These are phyloP conservation scores for Leptodactylus fuscus DNA, from an alignment of 2,113 vertebrate genomes.

Conservation along the genomic window DNA sequence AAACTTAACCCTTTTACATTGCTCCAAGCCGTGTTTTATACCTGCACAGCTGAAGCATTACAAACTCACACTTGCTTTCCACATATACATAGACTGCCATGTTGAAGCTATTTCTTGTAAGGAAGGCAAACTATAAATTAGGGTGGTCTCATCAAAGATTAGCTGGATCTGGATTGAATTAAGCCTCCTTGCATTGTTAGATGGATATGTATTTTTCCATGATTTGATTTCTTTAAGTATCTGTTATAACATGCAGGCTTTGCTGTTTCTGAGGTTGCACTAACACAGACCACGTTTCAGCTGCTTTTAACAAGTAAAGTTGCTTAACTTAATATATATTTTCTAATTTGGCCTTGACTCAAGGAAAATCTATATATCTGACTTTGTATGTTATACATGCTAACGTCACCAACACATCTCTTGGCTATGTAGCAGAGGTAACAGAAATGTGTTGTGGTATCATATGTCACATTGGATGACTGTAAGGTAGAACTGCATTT, in stretches of 20 bases:
- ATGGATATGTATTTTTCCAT: slow-evolving; percentile 40
- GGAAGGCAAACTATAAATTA: slow-evolving; percentile 26
- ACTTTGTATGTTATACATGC: slow-evolving; percentile 21
- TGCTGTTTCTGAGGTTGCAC: slow-evolving; percentile 10
- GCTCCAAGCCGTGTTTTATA: slow-evolving; percentile 43
- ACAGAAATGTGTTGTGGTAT: slow-evolving; percentile 20
- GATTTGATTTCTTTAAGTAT: slow-evolving; percentile 27
- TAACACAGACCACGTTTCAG: slow-evolving; percentile 34
- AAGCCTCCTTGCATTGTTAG: slow-evolving; percentile 21
- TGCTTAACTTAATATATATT: slow-evolving; percentile 39
- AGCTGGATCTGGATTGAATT: slow-evolving; percentile 36
- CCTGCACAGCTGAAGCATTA: slow-evolving; percentile 49
- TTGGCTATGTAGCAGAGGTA: neutral
- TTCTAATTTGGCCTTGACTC: slow-evolving; percentile 40
- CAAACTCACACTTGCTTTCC: slow-evolving; percentile 3
- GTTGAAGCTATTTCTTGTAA: slow-evolving; percentile 37
- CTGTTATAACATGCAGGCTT: slow-evolving; percentile 28
- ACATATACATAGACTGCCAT: slow-evolving; percentile 14
- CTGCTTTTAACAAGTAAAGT: slow-evolving; percentile 24
- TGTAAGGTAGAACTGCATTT: slow-evolving; percentile 31
- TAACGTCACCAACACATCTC: slow-evolving; percentile 31
- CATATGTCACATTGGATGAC: slow-evolving; percentile 15
- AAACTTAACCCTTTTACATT: slow-evolving; percentile 41
- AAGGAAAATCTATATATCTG: slow-evolving; percentile 38
- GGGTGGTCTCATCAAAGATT: slow-evolving; percentile 54